Evolutionary conservation across 2,797 vertebrate species (phyloP).

Genomic region (Propithecus deckenii): DNA sequence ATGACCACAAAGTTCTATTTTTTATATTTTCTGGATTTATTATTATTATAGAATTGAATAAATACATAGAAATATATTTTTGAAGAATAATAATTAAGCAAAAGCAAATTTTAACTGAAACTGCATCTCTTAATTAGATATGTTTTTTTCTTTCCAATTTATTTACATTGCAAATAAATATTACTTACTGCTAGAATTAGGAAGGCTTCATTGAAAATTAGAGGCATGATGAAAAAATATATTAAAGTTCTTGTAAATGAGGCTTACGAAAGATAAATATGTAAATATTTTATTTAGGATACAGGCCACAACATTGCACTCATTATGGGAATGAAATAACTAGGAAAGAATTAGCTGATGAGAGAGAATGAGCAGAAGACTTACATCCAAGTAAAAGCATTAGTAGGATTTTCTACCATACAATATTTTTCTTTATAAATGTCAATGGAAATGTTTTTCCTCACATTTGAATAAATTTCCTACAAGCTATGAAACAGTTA

Average conservation of each 20-base stretch:
- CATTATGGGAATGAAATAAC: not conserved
- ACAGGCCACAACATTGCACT: not conserved
- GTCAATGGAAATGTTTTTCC: not conserved
- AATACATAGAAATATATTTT: not conserved
- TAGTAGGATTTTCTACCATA: not conserved
- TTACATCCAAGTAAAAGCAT: not conserved
- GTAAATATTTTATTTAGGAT: not conserved
- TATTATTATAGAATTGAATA: not conserved
- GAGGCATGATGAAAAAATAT: not conserved
- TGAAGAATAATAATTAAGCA: not conserved
- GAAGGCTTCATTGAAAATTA: not conserved
- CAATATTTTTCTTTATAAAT: not conserved
- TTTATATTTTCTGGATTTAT: not conserved
- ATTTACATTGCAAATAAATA: not conserved
- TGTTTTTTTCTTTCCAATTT: not conserved
- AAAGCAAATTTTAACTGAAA: not conserved
- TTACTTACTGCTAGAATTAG: not conserved
- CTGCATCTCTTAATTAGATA: not conserved
- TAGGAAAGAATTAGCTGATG: not conserved
- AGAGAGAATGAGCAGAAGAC: not conserved
- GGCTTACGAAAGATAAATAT: not conserved
- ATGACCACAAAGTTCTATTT: not conserved
- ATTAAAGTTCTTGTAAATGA: not conserved
- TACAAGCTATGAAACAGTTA: not conserved
- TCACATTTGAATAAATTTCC: not conserved